phyloP scores from a whole-genome alignment of 1,140 invertebrate genomes.

The Trachymyrmex cornetzi region DNA sequence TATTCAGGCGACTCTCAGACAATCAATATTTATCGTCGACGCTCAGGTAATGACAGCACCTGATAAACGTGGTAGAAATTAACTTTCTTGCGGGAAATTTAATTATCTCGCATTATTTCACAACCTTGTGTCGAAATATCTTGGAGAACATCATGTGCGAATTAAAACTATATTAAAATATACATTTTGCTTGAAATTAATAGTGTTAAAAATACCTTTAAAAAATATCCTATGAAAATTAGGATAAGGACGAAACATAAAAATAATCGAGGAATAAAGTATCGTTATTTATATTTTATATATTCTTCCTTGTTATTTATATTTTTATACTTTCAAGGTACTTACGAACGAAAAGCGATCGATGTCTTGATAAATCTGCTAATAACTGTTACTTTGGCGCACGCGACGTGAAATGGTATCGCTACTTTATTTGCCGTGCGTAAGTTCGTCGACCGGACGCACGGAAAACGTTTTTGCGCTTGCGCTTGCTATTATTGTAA shows the following conservation, averaged over 20 bases:
- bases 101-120: not conserved
- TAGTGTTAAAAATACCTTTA: not conserved
- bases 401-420: constrained; percentile 39
- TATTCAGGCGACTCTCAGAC: constrained; percentile 35
- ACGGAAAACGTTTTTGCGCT: constrained; percentile 59
- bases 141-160: not conserved
- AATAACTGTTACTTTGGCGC: constrained; percentile 9
- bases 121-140: not conserved
- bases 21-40: constrained; percentile 47
- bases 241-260: not conserved
- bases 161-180: not conserved
- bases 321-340: not conserved
- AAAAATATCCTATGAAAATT: not conserved
- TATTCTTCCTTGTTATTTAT: not conserved
- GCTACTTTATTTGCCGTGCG: constrained; percentile 42
- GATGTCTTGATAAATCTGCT: constrained; percentile 1
- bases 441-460: constrained; percentile 55
- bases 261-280: not conserved
- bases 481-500: constrained; percentile 63
- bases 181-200: not conserved
- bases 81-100: constrained; percentile 8
- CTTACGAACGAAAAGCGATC: not conserved
- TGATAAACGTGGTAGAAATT: constrained; percentile 20
- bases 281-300: not conserved
- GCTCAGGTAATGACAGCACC: not conserved